These are phyloP conservation scores for Nebria ingens DNA, from an alignment of 1,140 invertebrate genomes.

Conservation along the genomic window DNA sequence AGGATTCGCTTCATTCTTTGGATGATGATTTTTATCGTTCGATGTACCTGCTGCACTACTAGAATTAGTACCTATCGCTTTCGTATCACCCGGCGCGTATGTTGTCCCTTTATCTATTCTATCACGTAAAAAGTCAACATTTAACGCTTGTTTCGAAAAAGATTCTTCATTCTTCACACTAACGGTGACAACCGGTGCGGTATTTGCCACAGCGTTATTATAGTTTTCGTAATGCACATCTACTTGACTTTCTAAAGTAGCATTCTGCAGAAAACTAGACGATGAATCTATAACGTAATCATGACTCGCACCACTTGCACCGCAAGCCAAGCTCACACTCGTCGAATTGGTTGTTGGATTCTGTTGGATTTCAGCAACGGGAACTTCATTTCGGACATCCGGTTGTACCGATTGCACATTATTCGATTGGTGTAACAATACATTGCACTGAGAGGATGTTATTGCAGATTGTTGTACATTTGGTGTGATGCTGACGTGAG, in stretches of 20 bases:
- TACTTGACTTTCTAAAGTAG: constrained; percentile 1
- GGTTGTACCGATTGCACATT: constrained; percentile 2
- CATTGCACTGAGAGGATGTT: constrained; percentile 4
- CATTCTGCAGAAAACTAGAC: background rate
- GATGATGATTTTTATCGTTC: background rate
- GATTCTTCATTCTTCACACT: constrained; percentile 1
- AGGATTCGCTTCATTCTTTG: background rate
- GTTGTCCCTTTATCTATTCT: background rate
- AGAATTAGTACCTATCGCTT: background rate
- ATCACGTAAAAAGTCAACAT: background rate
- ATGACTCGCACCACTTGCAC: background rate
- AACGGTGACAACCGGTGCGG: background rate
- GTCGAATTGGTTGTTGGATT: background rate
- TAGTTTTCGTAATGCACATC: constrained; percentile 2
- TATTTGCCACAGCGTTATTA: background rate
- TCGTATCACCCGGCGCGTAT: background rate
- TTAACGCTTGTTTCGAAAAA: background rate
- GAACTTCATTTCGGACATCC: background rate
- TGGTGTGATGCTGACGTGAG: constrained; percentile 11
- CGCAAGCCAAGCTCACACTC: background rate
- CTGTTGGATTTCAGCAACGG: background rate
- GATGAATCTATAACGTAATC: constrained; percentile 1
- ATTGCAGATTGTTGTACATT: background rate
- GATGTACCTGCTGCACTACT: background rate
- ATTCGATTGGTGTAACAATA: constrained; percentile 3